A percentile compares a stretch with the other conserved stretches of the same genome.
phyloP scores from a whole-genome alignment of 2,113 vertebrate genomes.

The Illadopsis cleaveri region DNA sequence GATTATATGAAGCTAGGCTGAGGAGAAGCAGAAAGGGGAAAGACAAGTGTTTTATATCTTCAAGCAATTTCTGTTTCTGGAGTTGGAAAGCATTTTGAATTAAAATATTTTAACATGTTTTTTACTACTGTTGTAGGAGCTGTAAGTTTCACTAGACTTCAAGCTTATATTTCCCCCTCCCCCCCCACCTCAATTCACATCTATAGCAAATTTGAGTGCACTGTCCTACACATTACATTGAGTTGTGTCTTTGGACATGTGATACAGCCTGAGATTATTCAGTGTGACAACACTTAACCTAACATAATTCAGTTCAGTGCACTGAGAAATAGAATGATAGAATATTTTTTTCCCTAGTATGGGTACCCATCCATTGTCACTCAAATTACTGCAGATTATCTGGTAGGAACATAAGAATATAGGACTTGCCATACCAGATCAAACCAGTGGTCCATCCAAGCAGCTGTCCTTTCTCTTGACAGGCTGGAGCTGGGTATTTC shows the following conservation, averaged over 20 bases:
- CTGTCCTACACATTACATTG: not conserved
- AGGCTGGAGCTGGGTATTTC: not conserved
- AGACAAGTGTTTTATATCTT: not conserved
- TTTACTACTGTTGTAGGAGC: not conserved
- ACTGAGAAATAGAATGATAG: constrained; percentile 29
- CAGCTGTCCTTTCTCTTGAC: not conserved
- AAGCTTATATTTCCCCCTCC: not conserved
- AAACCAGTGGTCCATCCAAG: constrained; percentile 1
- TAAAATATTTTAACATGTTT: not conserved
- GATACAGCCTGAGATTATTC: constrained; percentile 47
- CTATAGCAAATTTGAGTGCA: not conserved
- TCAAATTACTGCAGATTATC: not conserved
- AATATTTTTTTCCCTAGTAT: constrained; percentile 18
- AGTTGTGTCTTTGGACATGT: constrained; percentile 14
- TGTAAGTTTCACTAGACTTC: not conserved
- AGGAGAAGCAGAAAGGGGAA: not conserved
- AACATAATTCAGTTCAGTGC: constrained; percentile 55
- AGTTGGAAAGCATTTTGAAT: not conserved
- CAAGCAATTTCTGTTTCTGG: not conserved
- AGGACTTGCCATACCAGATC: constrained; percentile 10
- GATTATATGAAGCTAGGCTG: not conserved
- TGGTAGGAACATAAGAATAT: constrained; percentile 11
- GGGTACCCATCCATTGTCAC: constrained; percentile 32
- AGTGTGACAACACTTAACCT: constrained; percentile 63
- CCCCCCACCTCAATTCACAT: not conserved